These are phyloP conservation scores for Heliothis subflexa DNA, from an alignment of 1,140 invertebrate species.

Conservation along the genomic window DNA sequence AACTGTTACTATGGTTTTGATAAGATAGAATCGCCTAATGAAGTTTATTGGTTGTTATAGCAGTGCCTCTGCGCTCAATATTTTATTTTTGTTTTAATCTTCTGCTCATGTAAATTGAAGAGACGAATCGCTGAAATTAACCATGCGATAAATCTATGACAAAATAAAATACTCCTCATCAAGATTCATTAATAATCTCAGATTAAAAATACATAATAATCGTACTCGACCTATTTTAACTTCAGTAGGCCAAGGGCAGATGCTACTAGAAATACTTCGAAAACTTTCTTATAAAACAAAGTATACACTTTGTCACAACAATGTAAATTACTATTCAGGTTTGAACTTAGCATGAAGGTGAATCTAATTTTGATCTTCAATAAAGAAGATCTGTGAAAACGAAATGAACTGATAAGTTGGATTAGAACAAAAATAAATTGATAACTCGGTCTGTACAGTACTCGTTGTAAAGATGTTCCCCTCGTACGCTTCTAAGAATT, in stretches of 20 bases:
- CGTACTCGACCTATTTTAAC: conserved; percentile 11
- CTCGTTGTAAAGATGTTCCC: conserved; percentile 31
- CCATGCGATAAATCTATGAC: neutral
- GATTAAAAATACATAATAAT: neutral
- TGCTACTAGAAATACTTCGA: neutral
- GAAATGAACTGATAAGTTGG: neutral
- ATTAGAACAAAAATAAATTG: conserved; percentile 22
- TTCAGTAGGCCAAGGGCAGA: neutral
- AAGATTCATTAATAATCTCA: conserved; percentile 5
- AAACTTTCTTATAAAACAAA: neutral
- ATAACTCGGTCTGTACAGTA: conserved; percentile 3
- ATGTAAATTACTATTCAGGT: neutral
- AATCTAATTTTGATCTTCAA: too few relatives aligned
- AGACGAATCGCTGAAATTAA: neutral
- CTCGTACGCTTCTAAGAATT: conserved; percentile 43
- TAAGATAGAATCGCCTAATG: neutral
- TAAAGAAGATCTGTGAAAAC: neutral
- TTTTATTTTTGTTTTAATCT: neutral
- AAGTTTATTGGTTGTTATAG: neutral
- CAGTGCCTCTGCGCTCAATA: neutral
- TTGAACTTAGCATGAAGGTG: too few relatives aligned
- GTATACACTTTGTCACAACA: neutral
- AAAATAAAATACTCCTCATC: neutral
- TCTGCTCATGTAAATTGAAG: neutral
- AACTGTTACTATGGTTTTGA: conserved; percentile 1